Base-by-base conservation (phyloP, 2,888 invertebrate genomes). In the Leptopterna dolabrata region DNA sequence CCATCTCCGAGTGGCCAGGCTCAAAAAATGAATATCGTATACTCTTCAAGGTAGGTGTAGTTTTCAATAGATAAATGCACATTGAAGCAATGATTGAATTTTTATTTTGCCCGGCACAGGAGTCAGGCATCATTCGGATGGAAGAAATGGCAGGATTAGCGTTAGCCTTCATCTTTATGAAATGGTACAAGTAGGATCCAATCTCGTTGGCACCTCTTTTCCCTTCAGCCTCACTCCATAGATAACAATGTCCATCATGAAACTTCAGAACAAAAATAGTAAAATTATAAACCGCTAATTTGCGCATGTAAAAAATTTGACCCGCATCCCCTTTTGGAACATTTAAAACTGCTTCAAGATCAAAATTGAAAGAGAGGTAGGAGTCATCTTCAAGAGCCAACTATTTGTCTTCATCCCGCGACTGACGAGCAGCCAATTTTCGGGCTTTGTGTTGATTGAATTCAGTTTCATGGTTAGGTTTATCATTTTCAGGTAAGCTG, bases 201-300 rank as follows among this genome's bases (percentile, higher is more conserved):
- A 89, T 89, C 41, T 89, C 88, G 84, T 88, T 89, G n/a, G 82
- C 76, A 13, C 89, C 88, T 78, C 89, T 85, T 27, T 86, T 88
- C 7, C 76, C 89, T 43, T 88, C 76, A 43, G 76, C 86, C 83
- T 90, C 90, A 87, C 89, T 73, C 90, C 90, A 90, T 47, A 90
- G 82, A 88, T 87, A 90, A 87, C 90, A n/a, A n/a, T n/a, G n/a
- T n/a, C 70, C 71, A 83, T 83, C 70, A 30, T 83, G 70, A 30
- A 55, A 78, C 55, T 81, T 82, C 80, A 89, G 76, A 87, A 90
- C 90, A 88, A 88, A 89, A 71, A 90, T 83, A 7, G 89, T 90
- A 51, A 90, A 89, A 76, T 90, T 90, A 76, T 87, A 89, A 41
- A 80, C 47, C 45, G 80, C 47, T 80, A 80, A 80, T 45, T 80